These are phyloP conservation scores for Galeopsomyia nigrocyanea DNA, from an alignment of 2,888 invertebrate genomes.

Conservation along the genomic window DNA sequence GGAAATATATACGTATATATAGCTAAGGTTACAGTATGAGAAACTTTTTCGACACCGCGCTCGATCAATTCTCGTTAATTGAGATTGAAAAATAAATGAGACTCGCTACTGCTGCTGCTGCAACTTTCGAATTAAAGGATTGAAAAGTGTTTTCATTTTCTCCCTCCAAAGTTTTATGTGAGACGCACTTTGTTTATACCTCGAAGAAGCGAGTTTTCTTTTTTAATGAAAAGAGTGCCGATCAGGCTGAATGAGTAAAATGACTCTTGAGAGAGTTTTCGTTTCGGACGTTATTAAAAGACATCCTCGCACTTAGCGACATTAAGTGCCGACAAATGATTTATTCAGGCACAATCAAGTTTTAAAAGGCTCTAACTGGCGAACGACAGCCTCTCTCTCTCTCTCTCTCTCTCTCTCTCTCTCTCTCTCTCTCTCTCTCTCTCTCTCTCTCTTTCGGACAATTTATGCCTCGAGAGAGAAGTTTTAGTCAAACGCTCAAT, in stretches of 20 bases:
- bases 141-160: no score
- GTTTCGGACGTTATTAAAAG: constrained; percentile 15
- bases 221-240: neutral
- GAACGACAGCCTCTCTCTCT: neutral
- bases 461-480: constrained; percentile 18
- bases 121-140: no score
- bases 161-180: no score
- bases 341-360: constrained; percentile 37
- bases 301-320: constrained; percentile 4
- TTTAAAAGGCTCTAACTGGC: constrained; percentile 19
- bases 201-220: no score
- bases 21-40: no score
- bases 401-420: no score
- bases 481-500: constrained; percentile 20
- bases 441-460: neutral
- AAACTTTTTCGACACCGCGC: constrained; percentile 53
- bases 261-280: neutral
- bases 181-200: no score
- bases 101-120: no score
- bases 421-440: no score
- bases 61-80: constrained; percentile 33
- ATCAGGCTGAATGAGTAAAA: neutral
- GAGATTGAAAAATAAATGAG: no score
- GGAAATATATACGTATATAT: no score
- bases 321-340: constrained; percentile 31